Evolutionary conservation across 2,113 vertebrate genomes (phyloP), one percentile per base, ranked within the genome.

Genomic region (Pituophis catenifer): DNA sequence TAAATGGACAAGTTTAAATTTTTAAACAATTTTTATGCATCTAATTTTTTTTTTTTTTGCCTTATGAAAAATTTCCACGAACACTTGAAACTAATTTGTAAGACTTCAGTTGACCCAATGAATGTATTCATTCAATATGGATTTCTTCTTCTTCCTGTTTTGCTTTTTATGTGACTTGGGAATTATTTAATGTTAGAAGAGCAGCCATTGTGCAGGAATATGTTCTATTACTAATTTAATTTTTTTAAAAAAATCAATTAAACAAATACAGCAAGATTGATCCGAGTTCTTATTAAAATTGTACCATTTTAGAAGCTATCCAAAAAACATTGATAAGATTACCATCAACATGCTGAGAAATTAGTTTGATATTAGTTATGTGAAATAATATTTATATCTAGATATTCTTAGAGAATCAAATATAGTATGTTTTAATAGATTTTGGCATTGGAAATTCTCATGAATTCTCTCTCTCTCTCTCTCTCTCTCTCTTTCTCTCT

Each of bases 391-490:
- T n/a, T 44, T 91, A 44, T 44, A 54, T 81, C 70, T 53, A 91
- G n/a, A 52, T 55, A 75, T 75, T 75, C n/a, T 52, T 81, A n/a
- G n/a, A 17, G 48, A 44, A 91, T 21, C 70, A 85, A 12, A 62
- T 44, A 3, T 7, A 62, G 6, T 48, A 8, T 44, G 15, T 13
- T 21, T 91, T 24, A 81, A 19, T 21, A 26, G 48, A 53, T 33
- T 90, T 29, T 90, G 48, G 3, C 6, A 54, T 6, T 70, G 24
- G 44, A 13, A n/a, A 15, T 53, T 24, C 29, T 65, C 38, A 19
- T 65, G 59, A 29, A 29, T 23, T 10, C 85, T 4, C 44, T 0
- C 65, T 0, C 6, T 0, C 65, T 0, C 62, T 12, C 29, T 0
- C 65, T 62, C 44, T 5, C 44, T 5, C 4, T 48, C 44, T 5